These are phyloP conservation scores for Drosophila peninsularis DNA, from an alignment of 2,888 invertebrate species.

Conservation along the genomic window DNA sequence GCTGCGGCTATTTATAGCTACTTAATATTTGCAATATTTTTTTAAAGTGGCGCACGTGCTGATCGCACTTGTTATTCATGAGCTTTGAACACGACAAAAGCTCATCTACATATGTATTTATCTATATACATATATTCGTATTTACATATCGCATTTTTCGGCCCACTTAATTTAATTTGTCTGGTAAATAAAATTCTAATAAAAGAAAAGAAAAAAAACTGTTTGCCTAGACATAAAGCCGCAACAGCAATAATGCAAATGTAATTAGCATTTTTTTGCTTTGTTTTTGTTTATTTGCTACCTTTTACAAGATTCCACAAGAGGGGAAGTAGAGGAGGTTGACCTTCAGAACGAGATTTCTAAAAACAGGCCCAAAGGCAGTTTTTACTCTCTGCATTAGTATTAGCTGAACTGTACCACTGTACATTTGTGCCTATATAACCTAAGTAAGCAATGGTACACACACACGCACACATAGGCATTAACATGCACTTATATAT, in stretches of 20 bases:
- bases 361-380: constrained; percentile 24
- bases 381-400: constrained; percentile 9
- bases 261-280: constrained; percentile 33
- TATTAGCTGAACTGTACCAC: constrained; percentile 38
- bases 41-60: constrained; percentile 38
- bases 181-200: constrained; percentile 27
- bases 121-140: constrained; percentile 1
- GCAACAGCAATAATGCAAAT: constrained; percentile 33
- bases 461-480: constrained; percentile 7
- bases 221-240: constrained; percentile 22
- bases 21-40: constrained; percentile 12
- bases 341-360: constrained; percentile 37
- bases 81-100: constrained; percentile 21
- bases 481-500: constrained; percentile 14
- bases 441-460: constrained; percentile 21
- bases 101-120: constrained; percentile 14
- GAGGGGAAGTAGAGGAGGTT: background rate
- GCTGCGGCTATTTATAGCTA: constrained; percentile 24
- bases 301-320: constrained; percentile 5
- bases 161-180: constrained; percentile 30
- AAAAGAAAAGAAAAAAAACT: constrained; percentile 10
- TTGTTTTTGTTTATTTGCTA: constrained; percentile 5
- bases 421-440: constrained; percentile 22
- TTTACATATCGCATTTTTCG: constrained; percentile 2
- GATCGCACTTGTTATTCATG: constrained; percentile 6